Percentiles rank a stretch among this genome's conserved stretches.
Conservation (phyloP, 2,797 vertebrate species). For the Rhadinocentrus ornatus region DNA sequence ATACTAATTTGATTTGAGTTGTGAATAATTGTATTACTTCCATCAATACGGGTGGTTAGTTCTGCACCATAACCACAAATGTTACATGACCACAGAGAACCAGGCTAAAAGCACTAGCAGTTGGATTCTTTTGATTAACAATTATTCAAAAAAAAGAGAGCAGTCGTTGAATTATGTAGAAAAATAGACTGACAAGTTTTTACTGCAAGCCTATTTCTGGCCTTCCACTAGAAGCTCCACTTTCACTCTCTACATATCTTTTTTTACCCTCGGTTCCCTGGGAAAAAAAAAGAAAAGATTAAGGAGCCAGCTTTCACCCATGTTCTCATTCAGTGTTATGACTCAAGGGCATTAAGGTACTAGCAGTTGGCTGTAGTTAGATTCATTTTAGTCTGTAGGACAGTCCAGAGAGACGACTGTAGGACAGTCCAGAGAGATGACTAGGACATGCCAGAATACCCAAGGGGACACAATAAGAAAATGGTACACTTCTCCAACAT, state of each 20-base stretch:
- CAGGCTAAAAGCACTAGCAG: conserved; percentile 49
- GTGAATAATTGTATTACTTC: conserved; percentile 69
- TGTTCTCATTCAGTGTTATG: conserved; percentile 59
- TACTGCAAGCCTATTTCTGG: conserved; percentile 62
- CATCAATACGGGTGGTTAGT: conserved; percentile 61
- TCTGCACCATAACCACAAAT: conserved; percentile 58
- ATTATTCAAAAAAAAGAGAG: conserved; percentile 22
- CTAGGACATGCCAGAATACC: conserved; percentile 38
- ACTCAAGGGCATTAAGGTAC: conserved; percentile 66
- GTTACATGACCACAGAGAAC: conserved; percentile 52
- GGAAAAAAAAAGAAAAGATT: conserved; percentile 32
- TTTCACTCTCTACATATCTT: conserved; percentile 47
- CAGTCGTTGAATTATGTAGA: conserved; percentile 31
- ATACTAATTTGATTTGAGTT: conserved; percentile 71
- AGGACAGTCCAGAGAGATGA: conserved; percentile 39
- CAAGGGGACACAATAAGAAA: conserved; percentile 42
- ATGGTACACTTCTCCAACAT: conserved; percentile 26
- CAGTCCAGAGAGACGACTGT: conserved; percentile 33
- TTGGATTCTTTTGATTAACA: conserved; percentile 55
- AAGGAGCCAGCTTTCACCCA: conserved; percentile 55
- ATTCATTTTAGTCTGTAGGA: conserved; percentile 50
- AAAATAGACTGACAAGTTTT: conserved; percentile 43
- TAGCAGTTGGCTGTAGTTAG: conserved; percentile 50
- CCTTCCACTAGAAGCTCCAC: conserved; percentile 49
- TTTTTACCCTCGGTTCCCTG: conserved; percentile 56